phyloP scores from a whole-genome alignment of 2,888 invertebrate species.

The Myopa tessellatipennis region DNA sequence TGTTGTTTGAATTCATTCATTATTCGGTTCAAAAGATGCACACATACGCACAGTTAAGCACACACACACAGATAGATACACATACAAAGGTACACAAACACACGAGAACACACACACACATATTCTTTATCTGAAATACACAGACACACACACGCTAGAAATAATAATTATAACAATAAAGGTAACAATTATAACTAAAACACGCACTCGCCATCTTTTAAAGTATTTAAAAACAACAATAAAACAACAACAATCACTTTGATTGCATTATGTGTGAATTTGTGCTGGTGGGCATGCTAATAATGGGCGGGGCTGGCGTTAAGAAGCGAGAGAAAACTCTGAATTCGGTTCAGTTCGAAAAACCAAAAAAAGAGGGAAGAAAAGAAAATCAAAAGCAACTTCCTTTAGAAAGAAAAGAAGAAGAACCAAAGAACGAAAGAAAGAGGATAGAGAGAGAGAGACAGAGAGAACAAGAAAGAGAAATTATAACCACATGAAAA shows the following conservation, averaged over 20 bases:
- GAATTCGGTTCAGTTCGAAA: neutral
- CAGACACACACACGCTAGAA: neutral
- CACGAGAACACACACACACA: neutral
- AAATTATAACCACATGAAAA: neutral
- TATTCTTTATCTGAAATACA: neutral
- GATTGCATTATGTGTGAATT: neutral
- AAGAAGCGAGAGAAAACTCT: neutral
- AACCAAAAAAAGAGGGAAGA: neutral
- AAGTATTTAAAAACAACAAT: neutral
- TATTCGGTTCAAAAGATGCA: too few species aligned
- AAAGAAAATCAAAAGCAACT: neutral
- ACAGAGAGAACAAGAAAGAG: neutral
- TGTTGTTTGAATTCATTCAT: too few species aligned
- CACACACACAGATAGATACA: constrained; percentile 8
- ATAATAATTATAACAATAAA: too few species aligned
- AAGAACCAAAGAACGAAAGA: neutral
- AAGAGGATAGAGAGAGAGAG: neutral
- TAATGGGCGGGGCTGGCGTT: neutral
- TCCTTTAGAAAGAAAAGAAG: neutral
- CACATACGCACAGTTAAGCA: neutral
- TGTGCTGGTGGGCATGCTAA: neutral
- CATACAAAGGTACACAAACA: neutral
- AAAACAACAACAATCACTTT: neutral
- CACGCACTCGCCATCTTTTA: too few species aligned
- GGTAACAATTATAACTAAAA: too few species aligned